phyloP scores from a whole-genome alignment of 1,140 invertebrate genomes.

The Argopecten irradians region DNA sequence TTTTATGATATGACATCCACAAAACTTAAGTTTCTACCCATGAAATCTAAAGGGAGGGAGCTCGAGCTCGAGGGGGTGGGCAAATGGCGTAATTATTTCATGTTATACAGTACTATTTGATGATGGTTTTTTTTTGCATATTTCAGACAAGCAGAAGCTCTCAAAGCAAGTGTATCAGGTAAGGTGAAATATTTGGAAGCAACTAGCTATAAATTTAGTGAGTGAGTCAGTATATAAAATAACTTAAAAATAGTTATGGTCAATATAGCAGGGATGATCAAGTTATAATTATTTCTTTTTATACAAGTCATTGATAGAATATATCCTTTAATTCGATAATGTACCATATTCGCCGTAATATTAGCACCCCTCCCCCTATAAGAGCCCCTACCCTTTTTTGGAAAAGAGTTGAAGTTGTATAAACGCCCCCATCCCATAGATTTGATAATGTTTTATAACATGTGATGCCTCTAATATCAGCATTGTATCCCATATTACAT shows the following conservation, averaged over 20 bases:
- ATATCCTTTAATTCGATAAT: background rate
- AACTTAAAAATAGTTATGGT: background rate
- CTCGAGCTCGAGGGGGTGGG: background rate
- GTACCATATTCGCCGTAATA: too few relatives aligned
- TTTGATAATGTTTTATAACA: too few relatives aligned
- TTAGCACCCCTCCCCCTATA: too few relatives aligned
- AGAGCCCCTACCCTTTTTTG: too few relatives aligned
- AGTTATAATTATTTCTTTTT: background rate
- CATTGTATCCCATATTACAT: too few relatives aligned
- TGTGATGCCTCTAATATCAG: too few relatives aligned
- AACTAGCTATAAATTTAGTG: background rate
- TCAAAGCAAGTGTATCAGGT: slow-evolving; percentile 69
- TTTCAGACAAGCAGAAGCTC: slow-evolving; percentile 73
- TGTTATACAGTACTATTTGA: background rate
- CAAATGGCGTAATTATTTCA: too few relatives aligned
- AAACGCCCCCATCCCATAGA: too few relatives aligned
- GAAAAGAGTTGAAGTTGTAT: too few relatives aligned
- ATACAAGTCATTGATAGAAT: background rate
- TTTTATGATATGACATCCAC: background rate
- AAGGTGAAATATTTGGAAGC: too few relatives aligned
- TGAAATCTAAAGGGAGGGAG: background rate
- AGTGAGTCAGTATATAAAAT: background rate
- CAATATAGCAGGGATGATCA: background rate
- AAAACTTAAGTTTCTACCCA: background rate
- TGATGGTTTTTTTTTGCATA: slow-evolving; percentile 37